phyloP scores from a whole-genome alignment of 2,888 invertebrate species.

The Adineta ricciae region DNA sequence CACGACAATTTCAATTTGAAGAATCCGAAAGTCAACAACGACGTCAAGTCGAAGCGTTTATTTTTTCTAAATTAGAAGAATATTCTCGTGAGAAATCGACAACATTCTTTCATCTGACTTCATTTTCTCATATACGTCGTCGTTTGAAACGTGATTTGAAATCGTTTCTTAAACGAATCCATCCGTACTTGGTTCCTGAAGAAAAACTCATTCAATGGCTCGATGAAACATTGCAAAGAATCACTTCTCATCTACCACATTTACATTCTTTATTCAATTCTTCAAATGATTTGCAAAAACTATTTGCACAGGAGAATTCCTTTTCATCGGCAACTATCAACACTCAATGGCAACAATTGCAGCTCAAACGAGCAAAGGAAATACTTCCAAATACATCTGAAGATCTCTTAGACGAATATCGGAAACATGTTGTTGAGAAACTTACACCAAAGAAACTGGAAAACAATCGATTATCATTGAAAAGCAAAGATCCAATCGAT shows the following conservation, averaged over 20 bases:
- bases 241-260: background rate
- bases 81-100: background rate
- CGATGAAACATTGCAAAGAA: background rate
- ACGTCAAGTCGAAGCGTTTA: background rate
- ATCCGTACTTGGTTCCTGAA: background rate
- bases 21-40: background rate
- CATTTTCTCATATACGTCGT: background rate
- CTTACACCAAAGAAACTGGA: background rate
- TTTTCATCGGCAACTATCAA: background rate
- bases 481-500: background rate
- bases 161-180: background rate
- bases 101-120: background rate
- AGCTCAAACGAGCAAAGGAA: background rate
- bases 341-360: background rate
- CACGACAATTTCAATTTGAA: background rate
- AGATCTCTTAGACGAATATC: background rate
- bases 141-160: background rate
- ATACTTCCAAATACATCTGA: background rate
- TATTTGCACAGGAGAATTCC: background rate
- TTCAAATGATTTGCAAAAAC: background rate
- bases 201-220: background rate
- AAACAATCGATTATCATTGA: background rate
- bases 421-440: background rate
- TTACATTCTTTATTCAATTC: background rate
- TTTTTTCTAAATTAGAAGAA: background rate